Evolutionary conservation across 1,140 invertebrate genomes (phyloP).

Genomic region (Ooceraea biroi): DNA sequence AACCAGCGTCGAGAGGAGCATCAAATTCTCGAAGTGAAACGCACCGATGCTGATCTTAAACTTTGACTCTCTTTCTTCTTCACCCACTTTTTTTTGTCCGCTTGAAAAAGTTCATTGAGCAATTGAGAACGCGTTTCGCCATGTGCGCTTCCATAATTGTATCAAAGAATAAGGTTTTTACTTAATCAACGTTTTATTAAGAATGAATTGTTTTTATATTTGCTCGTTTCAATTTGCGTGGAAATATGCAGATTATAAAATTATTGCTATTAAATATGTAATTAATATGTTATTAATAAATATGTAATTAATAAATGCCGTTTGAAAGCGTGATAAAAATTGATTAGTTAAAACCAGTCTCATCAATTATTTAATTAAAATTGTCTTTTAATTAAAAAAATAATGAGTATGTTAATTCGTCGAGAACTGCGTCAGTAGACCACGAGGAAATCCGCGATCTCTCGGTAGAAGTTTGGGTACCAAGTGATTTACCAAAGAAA

Average conservation of each 20-base stretch:
- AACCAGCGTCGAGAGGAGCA: constrained; percentile 67
- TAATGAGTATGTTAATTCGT: background rate
- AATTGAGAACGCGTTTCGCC: background rate
- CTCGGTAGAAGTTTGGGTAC: constrained; percentile 8
- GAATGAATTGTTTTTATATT: background rate
- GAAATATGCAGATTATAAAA: background rate
- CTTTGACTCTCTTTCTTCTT: constrained; percentile 68
- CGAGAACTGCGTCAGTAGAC: background rate
- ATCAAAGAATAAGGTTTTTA: background rate
- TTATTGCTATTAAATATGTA: background rate
- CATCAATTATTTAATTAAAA: background rate
- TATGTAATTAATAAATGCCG: background rate
- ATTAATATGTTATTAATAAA: background rate
- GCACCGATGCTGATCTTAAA: constrained; percentile 66
- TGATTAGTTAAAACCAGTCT: background rate
- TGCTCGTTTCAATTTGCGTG: no score
- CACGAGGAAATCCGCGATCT: background rate
- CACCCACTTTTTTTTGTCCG: constrained; percentile 53
- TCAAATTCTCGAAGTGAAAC: constrained; percentile 75
- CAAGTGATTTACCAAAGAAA: constrained; percentile 47
- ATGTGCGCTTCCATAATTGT: background rate
- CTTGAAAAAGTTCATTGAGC: constrained; percentile 7
- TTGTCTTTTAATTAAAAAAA: background rate
- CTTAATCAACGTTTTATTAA: background rate
- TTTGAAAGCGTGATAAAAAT: background rate